Base-by-base conservation (phyloP, 2,797 vertebrate species). In the Ceyx erithaca region DNA sequence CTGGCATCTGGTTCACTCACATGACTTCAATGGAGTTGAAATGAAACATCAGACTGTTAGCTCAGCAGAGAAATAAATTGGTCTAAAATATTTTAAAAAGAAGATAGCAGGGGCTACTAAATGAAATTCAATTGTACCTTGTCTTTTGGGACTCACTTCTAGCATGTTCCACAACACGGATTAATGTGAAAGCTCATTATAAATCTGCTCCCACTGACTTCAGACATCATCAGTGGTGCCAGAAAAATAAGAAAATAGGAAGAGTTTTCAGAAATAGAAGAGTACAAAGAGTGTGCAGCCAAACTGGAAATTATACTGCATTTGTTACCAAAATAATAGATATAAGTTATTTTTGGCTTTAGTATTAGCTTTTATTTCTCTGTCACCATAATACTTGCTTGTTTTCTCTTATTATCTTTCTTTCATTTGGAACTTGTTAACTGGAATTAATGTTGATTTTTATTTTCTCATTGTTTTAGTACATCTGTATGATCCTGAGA, bases 201-300 rank as follows among this genome's bases (percentile, higher is more conserved):
- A 95, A 93, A 90, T 88, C 41, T 80, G 26, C 76, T 96, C 20
- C 51, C 48, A 20, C 55, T 82, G n/a, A 93, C 40, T 95, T 93
- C 64, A 92, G 33, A 8, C 22, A 52, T 58, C 20, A 55, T 63
- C 57, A 81, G 12, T 20, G 31, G 10, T 78, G 31, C 63, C 76
- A 94, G 82, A 95, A 93, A 95, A 95, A 85, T 9, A 91, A 51
- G 43, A 84, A 89, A 92, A 83, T 28, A 35, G 10, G 1, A 70
- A 78, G 14, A 25, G 5, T 64, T 92, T 85, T 79, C 51, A 70
- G 66, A 92, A 95, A 80, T 8, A 95, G 69, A 76, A 83, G 14
- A 76, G 87, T 51, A 81, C n/a, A 63, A 93, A 81, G 21, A 2
- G 4, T 89, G 6, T 21, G 21, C 4, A 3, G 25, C 69, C 72